phyloP scores from a whole-genome alignment of 2,888 invertebrate genomes.

The Agonum fuliginosum region DNA sequence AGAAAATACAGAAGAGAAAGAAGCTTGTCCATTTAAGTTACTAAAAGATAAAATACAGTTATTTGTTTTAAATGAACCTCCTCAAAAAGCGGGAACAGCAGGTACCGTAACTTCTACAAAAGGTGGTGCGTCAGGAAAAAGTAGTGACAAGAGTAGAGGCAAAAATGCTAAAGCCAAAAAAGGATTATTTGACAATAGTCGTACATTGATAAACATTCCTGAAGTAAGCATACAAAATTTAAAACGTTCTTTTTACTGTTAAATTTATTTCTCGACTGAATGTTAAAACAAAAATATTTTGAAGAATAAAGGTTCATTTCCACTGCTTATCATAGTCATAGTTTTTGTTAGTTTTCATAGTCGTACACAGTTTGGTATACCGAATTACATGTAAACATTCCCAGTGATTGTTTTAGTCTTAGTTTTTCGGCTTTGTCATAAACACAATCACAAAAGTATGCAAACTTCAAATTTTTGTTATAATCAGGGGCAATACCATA shows the following conservation, averaged over 20 bases:
- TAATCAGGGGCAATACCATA: too few species aligned
- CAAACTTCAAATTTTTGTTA: too few species aligned
- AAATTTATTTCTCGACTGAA: neutral
- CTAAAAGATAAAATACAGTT: slow-evolving; percentile 48
- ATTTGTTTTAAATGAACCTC: slow-evolving; percentile 37
- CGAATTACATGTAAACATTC: too few species aligned
- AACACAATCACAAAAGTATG: too few species aligned
- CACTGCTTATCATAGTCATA: too few species aligned
- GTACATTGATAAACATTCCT: slow-evolving; percentile 66
- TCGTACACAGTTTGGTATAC: too few species aligned
- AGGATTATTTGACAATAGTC: slow-evolving; percentile 55
- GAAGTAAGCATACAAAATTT: too few species aligned
- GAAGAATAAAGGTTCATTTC: too few species aligned
- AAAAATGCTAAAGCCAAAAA: slow-evolving; percentile 50
- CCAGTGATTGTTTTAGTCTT: too few species aligned
- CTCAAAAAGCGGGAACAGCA: slow-evolving; percentile 29
- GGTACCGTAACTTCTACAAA: neutral
- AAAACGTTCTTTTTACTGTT: neutral
- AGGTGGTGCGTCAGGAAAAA: slow-evolving; percentile 14
- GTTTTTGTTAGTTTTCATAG: too few species aligned
- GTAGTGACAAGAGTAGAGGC: slow-evolving; percentile 12
- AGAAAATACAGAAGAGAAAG: neutral
- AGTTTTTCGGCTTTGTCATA: too few species aligned
- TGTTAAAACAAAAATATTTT: too few species aligned
- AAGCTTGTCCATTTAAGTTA: slow-evolving; percentile 34